A percentile compares a stretch with the other conserved stretches of the same genome.
These are phyloP conservation scores for Corticium candelabrum DNA, from an alignment of 37 sponge, comb jelly and placozoan species.

Conservation along the genomic window DNA sequence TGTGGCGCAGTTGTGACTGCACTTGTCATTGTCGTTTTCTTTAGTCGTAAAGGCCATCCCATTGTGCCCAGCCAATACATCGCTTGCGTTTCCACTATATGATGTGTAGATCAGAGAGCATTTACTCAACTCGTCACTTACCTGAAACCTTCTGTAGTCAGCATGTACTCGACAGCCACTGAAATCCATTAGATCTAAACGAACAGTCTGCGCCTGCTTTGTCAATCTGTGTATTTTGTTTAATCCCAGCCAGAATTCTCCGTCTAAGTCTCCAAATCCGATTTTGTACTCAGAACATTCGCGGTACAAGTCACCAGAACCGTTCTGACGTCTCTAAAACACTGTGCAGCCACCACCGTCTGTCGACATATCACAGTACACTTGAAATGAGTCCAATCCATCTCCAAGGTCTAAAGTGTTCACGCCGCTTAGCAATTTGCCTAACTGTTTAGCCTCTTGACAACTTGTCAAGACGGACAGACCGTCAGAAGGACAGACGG, in stretches of 20 bases:
- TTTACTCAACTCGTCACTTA: neutral
- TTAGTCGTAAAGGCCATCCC: neutral
- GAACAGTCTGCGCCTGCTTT: neutral
- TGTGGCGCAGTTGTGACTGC: neutral
- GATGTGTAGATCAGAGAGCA: neutral
- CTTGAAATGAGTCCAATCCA: too few relatives aligned
- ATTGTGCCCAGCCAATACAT: neutral
- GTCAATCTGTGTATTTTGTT: neutral
- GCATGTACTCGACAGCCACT: neutral
- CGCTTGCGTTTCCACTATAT: neutral
- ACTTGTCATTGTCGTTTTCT: neutral
- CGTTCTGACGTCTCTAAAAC: neutral
- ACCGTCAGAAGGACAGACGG: too few relatives aligned
- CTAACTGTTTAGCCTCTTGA: too few relatives aligned
- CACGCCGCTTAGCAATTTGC: too few relatives aligned
- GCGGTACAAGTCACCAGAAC: neutral
- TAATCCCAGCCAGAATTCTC: neutral
- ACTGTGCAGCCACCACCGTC: neutral
- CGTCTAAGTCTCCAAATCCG: neutral
- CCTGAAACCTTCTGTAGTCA: neutral
- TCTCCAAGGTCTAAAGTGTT: too few relatives aligned
- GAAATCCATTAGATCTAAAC: neutral
- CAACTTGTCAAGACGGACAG: too few relatives aligned
- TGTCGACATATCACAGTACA: neutral
- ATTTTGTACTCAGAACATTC: neutral